Evolutionary conservation across 2,888 invertebrate species (phyloP), one percentile per base, ranked within the genome.

Genomic region (Anthoptus insignis): DNA sequence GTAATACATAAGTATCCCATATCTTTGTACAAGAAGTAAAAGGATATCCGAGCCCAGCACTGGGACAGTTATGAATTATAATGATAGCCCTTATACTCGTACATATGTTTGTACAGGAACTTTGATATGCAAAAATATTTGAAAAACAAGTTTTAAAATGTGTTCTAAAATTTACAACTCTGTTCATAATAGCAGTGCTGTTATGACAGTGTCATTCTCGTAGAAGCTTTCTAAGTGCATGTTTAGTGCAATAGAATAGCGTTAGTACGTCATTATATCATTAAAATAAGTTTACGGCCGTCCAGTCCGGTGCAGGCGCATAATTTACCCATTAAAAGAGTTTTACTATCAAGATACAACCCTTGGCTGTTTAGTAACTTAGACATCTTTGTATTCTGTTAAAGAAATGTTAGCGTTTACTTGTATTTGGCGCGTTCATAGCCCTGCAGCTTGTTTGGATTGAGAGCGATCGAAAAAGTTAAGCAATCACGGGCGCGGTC

Each of bases 211-310:
- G 69, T 76, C 70, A 78, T 78, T 72, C 63, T 53, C 60, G 70
- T 82, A 78, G 83, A 82, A 83, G 84, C 76, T 78, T 84, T 84
- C 80, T 76, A 80, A 84, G 79, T 86, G 84, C 87, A 87, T 78
- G 76, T 73, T 73, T 65, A 54, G 68, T 83, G 81, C 79, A 81
- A 73, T 65, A 67, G 69, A 67, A 63, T 70, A 73, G 67, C 64
- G 74, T 73, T 74, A 68, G 74, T 75, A 77, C 79, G 83, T 83
- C 86, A 82, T 76, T 76, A 74, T 70, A 79, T 84, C 82, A 80
- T 76, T 89, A 85, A 88, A 88, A 83, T 79, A 71, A 76, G 63
- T 88, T 88, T 82, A 89, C 74, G 76, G 70, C 74, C 78, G 79
- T 79, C 82, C 78, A 75, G 78, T 78, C 73, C 72, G 73, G 76